Conservation (phyloP, 2,113 vertebrate species). For the Larimichthys crocea region DNA sequence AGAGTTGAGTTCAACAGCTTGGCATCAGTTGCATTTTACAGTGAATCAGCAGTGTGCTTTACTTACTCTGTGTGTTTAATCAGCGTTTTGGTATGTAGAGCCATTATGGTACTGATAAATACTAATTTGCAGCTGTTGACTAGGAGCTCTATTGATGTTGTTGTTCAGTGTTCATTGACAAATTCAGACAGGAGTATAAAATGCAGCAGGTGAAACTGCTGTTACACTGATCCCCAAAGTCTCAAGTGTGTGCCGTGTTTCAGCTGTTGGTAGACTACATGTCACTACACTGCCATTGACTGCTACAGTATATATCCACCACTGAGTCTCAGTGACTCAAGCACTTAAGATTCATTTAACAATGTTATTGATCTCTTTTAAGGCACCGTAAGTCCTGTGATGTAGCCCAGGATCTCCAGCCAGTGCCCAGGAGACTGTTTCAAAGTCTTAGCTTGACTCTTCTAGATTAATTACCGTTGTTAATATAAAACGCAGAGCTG, state of each 20-base stretch:
- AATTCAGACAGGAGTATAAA: slow-evolving; percentile 35
- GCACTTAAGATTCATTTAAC: slow-evolving; percentile 26
- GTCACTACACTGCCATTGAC: not conserved
- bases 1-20: slow-evolving; percentile 60
- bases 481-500: not conserved
- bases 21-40: slow-evolving; percentile 53
- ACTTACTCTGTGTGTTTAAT: slow-evolving; percentile 64
- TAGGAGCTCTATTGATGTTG: slow-evolving; percentile 58
- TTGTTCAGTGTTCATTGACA: slow-evolving; percentile 51
- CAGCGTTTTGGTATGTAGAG: slow-evolving; percentile 60
- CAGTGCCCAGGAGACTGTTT: not conserved
- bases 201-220: slow-evolving; percentile 39
- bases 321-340: slow-evolving; percentile 5
- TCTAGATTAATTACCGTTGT: slow-evolving; percentile 4
- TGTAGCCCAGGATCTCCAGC: slow-evolving; percentile 3
- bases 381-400: not conserved
- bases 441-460: slow-evolving; percentile 1
- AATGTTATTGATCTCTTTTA: slow-evolving; percentile 28
- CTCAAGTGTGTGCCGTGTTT: not conserved
- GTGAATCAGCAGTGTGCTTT: slow-evolving; percentile 61
- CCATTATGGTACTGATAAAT: slow-evolving; percentile 71
- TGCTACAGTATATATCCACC: not conserved
- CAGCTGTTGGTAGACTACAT: not conserved
- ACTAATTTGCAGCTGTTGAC: slow-evolving; percentile 59
- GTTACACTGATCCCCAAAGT: slow-evolving; percentile 9